Conservation (phyloP, 2,797 vertebrate genomes). For the Eleutherodactylus coqui region DNA sequence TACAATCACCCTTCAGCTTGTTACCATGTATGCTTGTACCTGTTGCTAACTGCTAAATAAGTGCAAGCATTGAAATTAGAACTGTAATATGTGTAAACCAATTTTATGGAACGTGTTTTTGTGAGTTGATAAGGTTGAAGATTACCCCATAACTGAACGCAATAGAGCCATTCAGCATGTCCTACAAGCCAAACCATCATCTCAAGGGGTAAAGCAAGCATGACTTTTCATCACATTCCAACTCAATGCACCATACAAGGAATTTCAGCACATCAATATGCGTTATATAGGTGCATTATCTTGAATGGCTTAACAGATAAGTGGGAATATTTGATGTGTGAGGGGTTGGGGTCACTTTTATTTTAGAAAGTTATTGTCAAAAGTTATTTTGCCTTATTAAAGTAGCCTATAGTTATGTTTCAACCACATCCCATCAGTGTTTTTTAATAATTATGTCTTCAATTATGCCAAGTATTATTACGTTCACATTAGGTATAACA, state of each 20-base stretch:
- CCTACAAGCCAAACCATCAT: not conserved
- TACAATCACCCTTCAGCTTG: no score
- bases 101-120: not conserved
- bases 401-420: not conserved
- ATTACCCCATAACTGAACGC: not conserved
- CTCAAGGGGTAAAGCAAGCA: not conserved
- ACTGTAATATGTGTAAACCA: not conserved
- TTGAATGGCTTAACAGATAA: not conserved
- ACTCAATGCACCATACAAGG: not conserved
- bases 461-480: not conserved
- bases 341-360: not conserved
- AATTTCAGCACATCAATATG: not conserved
- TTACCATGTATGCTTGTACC: no score
- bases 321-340: not conserved
- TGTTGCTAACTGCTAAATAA: not conserved
- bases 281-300: not conserved
- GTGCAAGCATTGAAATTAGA: not conserved
- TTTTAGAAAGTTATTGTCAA: not conserved
- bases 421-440: not conserved
- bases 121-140: not conserved
- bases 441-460: not conserved
- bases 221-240: conserved; percentile 6
- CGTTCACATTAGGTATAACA: not conserved
- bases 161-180: not conserved
- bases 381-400: not conserved